Evolutionary conservation across 2,113 vertebrate genomes (phyloP), one percentile per base, ranked within the genome.

Genomic region (Picathartes gymnocephalus): DNA sequence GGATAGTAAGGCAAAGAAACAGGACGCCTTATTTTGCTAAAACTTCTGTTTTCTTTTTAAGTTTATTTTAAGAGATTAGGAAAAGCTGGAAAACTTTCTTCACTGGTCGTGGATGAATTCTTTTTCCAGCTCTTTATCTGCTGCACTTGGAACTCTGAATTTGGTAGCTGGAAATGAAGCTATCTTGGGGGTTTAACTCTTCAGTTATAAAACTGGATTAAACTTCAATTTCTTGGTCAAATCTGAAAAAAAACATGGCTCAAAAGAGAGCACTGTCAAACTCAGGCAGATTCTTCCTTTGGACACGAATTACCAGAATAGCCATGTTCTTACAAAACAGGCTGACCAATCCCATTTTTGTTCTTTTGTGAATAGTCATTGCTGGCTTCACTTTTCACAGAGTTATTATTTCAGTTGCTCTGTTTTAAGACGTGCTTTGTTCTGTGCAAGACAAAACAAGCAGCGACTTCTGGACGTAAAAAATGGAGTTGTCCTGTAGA

Each of bases 71-170:
- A 93, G 57, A 90, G 13, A 39, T 64, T 15, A 94, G 47, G 71
- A 76, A 87, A 95, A 51, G 62, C 25, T 97, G 60, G 65, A 15
- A 94, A 68, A 82, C 33, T 92, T 95, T 93, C 20, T 79, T 91
- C n/a, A 62, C 22, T 47, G 40, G 33, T 57, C 45, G 58, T 11
- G 53, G 35, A 62, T 81, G 0, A 28, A 0, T 48, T 68, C 71
- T 72, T 35, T 39, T 23, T 1, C 19, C 40, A 74, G 4, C 12
- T 64, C 61, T 62, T 48, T 57, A 48, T 40, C 37, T 72, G 19
- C 5, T 48, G 7, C 39, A 44, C 28, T 50, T 91, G 57, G 6
- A 95, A 84, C 40, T 60, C 37, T 57, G 40, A 69, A 87, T 80
- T 2, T 33, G 9, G 18, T 53, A 48, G 14, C 0, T 53, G 35